These are phyloP conservation scores for Troides helena DNA, from an alignment of 2,888 invertebrate species.

Conservation along the genomic window DNA sequence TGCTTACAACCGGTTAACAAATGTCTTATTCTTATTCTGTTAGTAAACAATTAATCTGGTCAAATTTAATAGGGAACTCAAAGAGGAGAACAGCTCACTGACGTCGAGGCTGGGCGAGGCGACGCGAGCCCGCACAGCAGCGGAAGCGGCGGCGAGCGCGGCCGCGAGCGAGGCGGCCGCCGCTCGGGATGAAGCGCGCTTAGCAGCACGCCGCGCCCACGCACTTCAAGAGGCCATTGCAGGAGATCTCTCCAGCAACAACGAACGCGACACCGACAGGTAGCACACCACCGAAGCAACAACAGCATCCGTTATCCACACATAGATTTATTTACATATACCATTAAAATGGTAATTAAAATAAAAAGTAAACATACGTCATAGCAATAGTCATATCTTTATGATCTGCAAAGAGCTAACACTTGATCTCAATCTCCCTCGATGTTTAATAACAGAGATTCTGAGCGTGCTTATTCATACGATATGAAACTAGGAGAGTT, in stretches of 20 bases:
- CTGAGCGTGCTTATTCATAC: too few relatives aligned
- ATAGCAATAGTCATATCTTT: too few relatives aligned
- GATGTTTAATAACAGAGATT: too few relatives aligned
- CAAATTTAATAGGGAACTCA: conserved; percentile 80
- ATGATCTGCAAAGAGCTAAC: too few relatives aligned
- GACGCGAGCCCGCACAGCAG: conserved; percentile 85
- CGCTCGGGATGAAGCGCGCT: conserved; percentile 88
- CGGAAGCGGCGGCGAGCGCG: conserved; percentile 86
- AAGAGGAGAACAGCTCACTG: conserved; percentile 87
- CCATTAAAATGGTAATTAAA: too few relatives aligned
- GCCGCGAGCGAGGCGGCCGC: conserved; percentile 86
- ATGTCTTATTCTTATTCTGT: too few relatives aligned
- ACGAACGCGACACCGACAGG: conserved; percentile 82
- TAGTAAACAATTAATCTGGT: background rate
- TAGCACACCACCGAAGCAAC: conserved; percentile 37
- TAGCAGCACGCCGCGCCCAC: conserved; percentile 93
- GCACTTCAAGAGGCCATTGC: conserved; percentile 96
- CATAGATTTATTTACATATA: too few relatives aligned
- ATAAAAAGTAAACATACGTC: too few relatives aligned
- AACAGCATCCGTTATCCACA: too few relatives aligned
- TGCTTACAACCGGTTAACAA: too few relatives aligned
- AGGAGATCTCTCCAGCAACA: conserved; percentile 87
- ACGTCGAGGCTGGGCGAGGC: conserved; percentile 88
- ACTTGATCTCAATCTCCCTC: too few relatives aligned
- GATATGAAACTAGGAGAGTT: too few relatives aligned